Conservation (phyloP, 2,888 invertebrate species). For the Beris chalybata region DNA sequence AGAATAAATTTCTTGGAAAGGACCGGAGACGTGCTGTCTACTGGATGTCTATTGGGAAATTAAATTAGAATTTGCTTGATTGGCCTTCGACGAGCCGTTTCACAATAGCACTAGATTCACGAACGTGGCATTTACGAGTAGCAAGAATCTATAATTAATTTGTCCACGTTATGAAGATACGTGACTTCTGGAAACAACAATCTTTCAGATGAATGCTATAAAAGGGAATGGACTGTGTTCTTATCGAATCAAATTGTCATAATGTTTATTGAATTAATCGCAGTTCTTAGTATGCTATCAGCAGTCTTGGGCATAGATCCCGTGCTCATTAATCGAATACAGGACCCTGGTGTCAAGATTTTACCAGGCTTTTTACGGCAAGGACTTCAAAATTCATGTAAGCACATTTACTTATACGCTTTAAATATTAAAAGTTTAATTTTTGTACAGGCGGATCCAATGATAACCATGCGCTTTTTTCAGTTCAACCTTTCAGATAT, state of each 20-base stretch:
- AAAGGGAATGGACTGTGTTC: not conserved
- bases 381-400: not conserved
- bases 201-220: conserved; percentile 8
- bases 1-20: conserved; percentile 23
- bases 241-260: not conserved
- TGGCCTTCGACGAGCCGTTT: conserved; percentile 1
- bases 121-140: no score
- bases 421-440: not conserved
- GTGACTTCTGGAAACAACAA: conserved; percentile 19
- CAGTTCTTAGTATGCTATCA: not conserved
- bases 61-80: conserved; percentile 11
- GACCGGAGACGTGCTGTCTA: conserved; percentile 24
- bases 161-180: conserved; percentile 5
- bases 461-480: conserved; percentile 8
- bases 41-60: not conserved
- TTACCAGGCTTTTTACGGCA: not conserved
- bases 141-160: no score
- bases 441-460: conserved; percentile 3
- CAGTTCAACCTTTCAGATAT: not conserved
- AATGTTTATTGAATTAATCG: conserved; percentile 8
- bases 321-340: not conserved
- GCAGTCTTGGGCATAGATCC: not conserved
- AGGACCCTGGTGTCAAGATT: not conserved
- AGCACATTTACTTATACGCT: not conserved
- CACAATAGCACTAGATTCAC: no score